Conservation (phyloP, 2,888 invertebrate species). For the Seira sanloemensis region DNA sequence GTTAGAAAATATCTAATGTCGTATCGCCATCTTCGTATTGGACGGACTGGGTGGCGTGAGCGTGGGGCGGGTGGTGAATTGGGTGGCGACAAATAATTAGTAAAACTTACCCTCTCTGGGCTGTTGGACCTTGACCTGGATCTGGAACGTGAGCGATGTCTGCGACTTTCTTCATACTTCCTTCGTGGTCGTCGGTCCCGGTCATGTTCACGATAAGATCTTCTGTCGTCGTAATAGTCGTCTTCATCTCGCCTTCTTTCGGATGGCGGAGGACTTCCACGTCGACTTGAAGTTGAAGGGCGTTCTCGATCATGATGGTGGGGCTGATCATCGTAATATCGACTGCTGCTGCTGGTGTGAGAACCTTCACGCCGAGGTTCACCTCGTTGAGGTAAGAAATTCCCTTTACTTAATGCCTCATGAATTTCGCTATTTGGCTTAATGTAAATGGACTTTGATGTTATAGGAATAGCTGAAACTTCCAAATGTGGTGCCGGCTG, state of each 20-base stretch:
- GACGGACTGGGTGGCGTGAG: not conserved
- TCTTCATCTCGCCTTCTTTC: constrained; percentile 41
- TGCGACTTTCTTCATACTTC: constrained; percentile 39
- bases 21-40: not conserved
- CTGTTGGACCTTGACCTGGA: constrained; percentile 12
- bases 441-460: constrained; percentile 46
- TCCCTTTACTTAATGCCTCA: constrained; percentile 39
- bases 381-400: constrained; percentile 22
- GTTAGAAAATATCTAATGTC: not conserved
- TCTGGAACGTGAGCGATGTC: constrained; percentile 15
- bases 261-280: not conserved
- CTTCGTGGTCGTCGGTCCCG: constrained; percentile 31
- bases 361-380: constrained; percentile 16
- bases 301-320: constrained; percentile 35
- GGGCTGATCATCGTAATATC: constrained; percentile 36
- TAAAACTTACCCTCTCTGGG: constrained; percentile 39
- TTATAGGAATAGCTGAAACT: not conserved
- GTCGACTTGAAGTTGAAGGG: constrained; percentile 19
- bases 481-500: constrained; percentile 17
- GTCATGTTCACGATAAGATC: constrained; percentile 37
- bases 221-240: constrained; percentile 48
- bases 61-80: too few species aligned
- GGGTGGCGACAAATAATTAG: not conserved
- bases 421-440: constrained; percentile 53
- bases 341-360: constrained; percentile 1